Evolutionary conservation across 1,140 invertebrate genomes (phyloP), one percentile per base, ranked within the genome.

Genomic region (Chelonus insularis): DNA sequence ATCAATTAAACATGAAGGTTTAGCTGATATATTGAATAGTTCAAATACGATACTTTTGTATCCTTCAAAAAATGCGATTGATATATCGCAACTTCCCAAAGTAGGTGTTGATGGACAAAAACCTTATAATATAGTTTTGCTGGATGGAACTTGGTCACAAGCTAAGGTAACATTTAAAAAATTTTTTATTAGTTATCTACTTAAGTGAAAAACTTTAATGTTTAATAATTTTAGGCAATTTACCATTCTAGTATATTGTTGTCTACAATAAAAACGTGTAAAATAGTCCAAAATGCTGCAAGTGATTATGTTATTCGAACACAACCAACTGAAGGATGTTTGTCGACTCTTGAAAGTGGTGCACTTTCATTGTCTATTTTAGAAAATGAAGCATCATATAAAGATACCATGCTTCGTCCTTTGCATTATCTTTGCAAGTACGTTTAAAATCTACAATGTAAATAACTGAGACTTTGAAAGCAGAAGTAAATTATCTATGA

Each of bases 131-230:
- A 81, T 97, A 36, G 82, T 97, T 39, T 78, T 97, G 50, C 86
- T 97, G 64, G 94, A 97, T 86, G 94, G 94, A 23, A 97, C 94
- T 29, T 97, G 94, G 94, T 88, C 91, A 12, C 94, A 97, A 83
- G 93, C 95, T 8, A 95, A 94, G 63, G 80, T 80, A 69, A 61
- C 41, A 57, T 43, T 41, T n/a, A n/a, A n/a, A n/a, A n/a, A n/a
- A n/a, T n/a, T n/a, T n/a, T n/a, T n/a, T n/a, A 36, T 52, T 41
- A 52, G 21, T 25, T 29, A 34, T 18, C 11, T n/a, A n/a, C 16
- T 52, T 9, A 52, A 25, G 1, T 1, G 9, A 8, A 12, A 41
- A 32, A 45, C 39, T 18, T 67, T 43, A 29, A 1, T 32, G 2
- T 29, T 84, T 14, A 47, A 47, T 11, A n/a, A 45, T 64, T 64